Evolutionary conservation across 2,113 vertebrate species (phyloP).

Genomic region (Rhombomys opimus): DNA sequence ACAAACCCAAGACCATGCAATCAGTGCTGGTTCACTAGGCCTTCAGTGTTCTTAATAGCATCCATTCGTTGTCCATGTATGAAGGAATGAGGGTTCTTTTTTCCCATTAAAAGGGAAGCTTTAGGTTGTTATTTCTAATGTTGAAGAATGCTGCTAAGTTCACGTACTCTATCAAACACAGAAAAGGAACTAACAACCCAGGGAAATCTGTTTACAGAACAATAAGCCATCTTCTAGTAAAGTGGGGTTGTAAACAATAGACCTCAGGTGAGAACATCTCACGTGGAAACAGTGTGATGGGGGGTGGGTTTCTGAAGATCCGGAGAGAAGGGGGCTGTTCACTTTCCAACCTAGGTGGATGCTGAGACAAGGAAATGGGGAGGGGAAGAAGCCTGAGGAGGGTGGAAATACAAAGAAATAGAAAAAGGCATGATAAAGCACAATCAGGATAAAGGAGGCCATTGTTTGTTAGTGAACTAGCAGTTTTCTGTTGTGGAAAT

Average conservation of each 20-base stretch:
- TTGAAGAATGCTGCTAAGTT: conserved; percentile 45
- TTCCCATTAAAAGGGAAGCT: conserved; percentile 66
- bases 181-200: conserved; percentile 47
- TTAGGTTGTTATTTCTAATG: conserved; percentile 69
- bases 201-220: conserved; percentile 47
- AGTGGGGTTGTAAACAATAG: not conserved
- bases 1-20: conserved; percentile 83
- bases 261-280: not conserved
- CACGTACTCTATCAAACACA: conserved; percentile 19
- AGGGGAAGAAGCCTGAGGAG: not conserved
- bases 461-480: not conserved
- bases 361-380: not conserved
- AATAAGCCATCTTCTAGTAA: not conserved
- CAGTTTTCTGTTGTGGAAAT: not conserved
- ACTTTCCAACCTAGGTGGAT: not conserved
- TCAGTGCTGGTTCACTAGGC: conserved; percentile 88
- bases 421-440: not conserved
- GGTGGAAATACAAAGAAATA: not conserved
- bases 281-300: not conserved
- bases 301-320: not conserved
- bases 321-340: not conserved
- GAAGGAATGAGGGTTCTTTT: conserved; percentile 75
- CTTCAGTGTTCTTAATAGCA: conserved; percentile 83
- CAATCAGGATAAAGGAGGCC: not conserved
- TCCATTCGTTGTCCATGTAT: conserved; percentile 81